phyloP scores from a whole-genome alignment of 2,113 vertebrate genomes.

The Porphyrio hochstetteri region DNA sequence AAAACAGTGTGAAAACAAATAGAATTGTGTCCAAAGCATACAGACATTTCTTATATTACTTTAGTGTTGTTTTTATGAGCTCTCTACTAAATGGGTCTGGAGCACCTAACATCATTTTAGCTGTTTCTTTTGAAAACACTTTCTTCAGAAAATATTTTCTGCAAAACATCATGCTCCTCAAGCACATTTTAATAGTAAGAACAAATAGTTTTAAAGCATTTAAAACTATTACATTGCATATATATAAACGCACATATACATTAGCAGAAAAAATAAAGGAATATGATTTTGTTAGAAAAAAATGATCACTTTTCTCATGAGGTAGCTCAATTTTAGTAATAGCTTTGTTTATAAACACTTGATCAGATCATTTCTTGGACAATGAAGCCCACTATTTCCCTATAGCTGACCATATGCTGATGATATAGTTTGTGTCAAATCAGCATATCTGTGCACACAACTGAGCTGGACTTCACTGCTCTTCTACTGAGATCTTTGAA shows the following conservation, averaged over 20 bases:
- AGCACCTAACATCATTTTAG: constrained; percentile 34
- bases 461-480: not conserved
- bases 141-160: not conserved
- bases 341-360: not conserved
- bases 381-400: not conserved
- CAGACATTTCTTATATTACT: not conserved
- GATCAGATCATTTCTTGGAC: not conserved
- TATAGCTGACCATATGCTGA: not conserved
- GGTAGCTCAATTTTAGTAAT: not conserved
- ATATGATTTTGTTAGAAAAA: not conserved
- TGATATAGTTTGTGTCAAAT: not conserved
- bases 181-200: not conserved
- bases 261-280: not conserved
- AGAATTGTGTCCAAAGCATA: not conserved
- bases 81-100: not conserved
- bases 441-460: not conserved
- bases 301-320: not conserved
- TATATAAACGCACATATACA: not conserved
- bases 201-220: not conserved
- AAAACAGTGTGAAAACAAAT: constrained; percentile 6
- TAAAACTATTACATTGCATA: not conserved
- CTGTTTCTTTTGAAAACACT: not conserved
- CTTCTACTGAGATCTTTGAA: not conserved
- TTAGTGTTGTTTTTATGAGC: constrained; percentile 13
- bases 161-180: not conserved